These are phyloP conservation scores for Macroglossus sobrinus DNA, from an alignment of 2,113 vertebrate genomes.

Conservation along the genomic window DNA sequence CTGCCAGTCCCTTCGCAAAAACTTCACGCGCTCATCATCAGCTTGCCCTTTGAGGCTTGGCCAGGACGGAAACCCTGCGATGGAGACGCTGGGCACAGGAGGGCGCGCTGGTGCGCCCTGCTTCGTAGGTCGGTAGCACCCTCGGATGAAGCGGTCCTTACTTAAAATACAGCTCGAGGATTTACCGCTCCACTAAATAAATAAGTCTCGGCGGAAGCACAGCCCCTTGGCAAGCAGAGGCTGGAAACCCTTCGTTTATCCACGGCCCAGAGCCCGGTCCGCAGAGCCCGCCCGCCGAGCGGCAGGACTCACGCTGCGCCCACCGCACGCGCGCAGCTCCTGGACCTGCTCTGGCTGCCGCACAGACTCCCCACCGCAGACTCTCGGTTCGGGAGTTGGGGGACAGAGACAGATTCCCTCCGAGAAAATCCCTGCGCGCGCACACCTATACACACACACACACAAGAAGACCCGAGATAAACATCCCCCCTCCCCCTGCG, in stretches of 20 bases:
- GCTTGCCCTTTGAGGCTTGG: neutral
- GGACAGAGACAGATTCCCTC: neutral
- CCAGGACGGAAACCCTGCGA: neutral
- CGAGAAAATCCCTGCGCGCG: neutral
- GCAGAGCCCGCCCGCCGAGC: neutral
- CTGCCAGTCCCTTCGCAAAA: neutral
- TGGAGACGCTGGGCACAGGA: conserved; percentile 14
- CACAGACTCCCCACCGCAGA: neutral
- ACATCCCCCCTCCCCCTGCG: neutral
- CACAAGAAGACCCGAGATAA: neutral
- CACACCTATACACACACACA: neutral
- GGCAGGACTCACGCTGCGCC: neutral
- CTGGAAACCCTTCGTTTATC: neutral
- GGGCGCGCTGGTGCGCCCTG: conserved; percentile 38
- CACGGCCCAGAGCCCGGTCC: neutral
- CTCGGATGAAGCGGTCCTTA: neutral
- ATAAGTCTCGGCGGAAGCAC: conserved; percentile 19
- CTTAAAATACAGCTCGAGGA: neutral
- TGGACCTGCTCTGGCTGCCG: neutral
- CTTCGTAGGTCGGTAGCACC: neutral
- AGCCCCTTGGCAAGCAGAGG: neutral
- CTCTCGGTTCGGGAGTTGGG: neutral
- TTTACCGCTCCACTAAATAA: neutral
- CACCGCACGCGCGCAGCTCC: neutral
- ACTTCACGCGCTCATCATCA: neutral